Evolutionary conservation across 2,797 vertebrate genomes (phyloP), one percentile per base, ranked within the genome.

Genomic region (Merluccius polli): DNA sequence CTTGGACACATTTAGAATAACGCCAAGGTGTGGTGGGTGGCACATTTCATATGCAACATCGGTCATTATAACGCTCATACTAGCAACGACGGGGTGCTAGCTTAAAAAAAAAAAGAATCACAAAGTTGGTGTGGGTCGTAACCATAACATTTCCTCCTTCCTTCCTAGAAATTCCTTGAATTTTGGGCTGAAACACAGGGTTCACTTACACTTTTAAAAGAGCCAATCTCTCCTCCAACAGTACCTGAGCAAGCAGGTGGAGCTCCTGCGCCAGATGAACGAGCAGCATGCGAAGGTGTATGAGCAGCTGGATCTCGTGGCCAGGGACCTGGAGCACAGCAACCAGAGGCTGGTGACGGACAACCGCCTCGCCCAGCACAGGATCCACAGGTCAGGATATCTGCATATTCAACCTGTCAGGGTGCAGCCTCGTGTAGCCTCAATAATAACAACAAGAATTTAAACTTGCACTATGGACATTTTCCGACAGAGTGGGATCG

Each of bases 261-360:
- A 98, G 12, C 93, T 98, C 59, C 85, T 98, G 73, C 93, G 97
- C 33, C 96, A 98, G 83, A 96, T 97, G 96, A 98, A 98, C 0
- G 96, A 99, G 77, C 98, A 99, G 85, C 98, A 99, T 1, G 95
- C 96, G 21, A 98, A 95, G 85, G 95, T 98, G 70, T 98, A 99
- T 0, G 98, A 99, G 82, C 98, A 99, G 84, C 93, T 99, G 36
- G 98, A 99, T 68, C 29, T 90, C 76, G 95, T 95, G 0, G 93
- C 97, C 18, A 92, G 95, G 74, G 97, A 98, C 11, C 92, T 99
- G 81, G 98, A 99, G 85, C 94, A 95, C 71, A 90, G 94, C 38
- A 99, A 99, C 86, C 93, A 94, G 74, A 95, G 93, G 71, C 93
- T 99, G 16, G 93, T 95, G 74, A 92, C 89, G 52, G 98, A 98